Evolutionary conservation across 1,140 invertebrate genomes (phyloP).

Genomic region (Capitella teleta): DNA sequence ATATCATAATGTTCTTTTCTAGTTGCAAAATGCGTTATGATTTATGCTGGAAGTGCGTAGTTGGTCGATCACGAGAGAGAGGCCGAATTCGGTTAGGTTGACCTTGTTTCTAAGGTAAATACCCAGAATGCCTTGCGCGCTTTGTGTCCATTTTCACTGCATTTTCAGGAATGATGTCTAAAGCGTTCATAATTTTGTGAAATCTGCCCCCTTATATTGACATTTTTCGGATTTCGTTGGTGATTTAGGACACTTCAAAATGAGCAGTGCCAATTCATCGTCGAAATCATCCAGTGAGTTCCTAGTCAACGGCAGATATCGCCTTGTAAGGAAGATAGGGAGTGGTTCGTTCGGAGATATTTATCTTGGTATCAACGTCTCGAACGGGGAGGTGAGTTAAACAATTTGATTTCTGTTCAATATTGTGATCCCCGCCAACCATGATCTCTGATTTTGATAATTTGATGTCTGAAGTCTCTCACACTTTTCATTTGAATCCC

Average conservation of each 20-base stretch:
- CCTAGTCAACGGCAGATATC: slow-evolving; percentile 29
- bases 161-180: slow-evolving; percentile 2
- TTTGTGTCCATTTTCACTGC: background rate
- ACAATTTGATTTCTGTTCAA: background rate
- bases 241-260: slow-evolving; percentile 3
- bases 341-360: slow-evolving; percentile 44
- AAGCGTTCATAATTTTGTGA: background rate
- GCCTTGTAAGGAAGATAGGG: slow-evolving; percentile 42
- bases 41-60: no score
- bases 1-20: no score
- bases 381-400: slow-evolving; percentile 12
- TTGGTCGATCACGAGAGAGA: no score
- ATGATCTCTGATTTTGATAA: background rate
- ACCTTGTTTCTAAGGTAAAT: no score
- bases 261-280: slow-evolving; percentile 8
- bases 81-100: no score
- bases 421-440: no score
- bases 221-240: background rate
- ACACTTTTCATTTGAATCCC: background rate
- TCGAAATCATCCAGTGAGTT: slow-evolving; percentile 14
- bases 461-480: background rate
- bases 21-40: no score
- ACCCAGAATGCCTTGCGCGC: slow-evolving; percentile 3
- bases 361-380: slow-evolving; percentile 31
- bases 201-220: background rate